Base-by-base conservation (phyloP, 30 jellyfish, hydroid and myxozoan species). In the Euphysa ruthae region DNA sequence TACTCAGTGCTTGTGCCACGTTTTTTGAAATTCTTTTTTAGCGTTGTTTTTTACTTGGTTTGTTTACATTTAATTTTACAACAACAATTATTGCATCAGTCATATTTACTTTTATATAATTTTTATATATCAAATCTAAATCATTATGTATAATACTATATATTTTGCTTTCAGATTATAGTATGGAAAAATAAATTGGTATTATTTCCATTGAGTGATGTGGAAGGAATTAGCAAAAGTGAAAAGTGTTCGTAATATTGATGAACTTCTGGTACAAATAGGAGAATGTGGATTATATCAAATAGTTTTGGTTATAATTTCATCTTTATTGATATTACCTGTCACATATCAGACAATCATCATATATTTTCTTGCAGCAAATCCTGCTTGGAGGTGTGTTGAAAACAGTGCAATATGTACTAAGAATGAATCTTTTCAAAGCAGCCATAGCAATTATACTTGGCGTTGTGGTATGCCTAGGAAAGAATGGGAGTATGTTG, bases 221-320 rank as follows among this genome's bases (percentile, higher is more conserved):
- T n/a, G n/a, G n/a, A n/a, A n/a, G n/a, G n/a, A n/a, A 10, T 4
- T 46, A 46, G 10, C 10, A 2, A 31, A 63, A 63, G 49, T 68
- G 75, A 33, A 35, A 24, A 50, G 22, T 10, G 55, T 68, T 10
- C 25, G 14, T 12, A 22, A 34, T 23, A 71, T 90, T 31, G 98
- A 90, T 32, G 74, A 81, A 32, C 73, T 78, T 28, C 62, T 90
- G 35, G 93, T 88, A 4, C 43, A 81, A 16, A 70, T 90, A 42
- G 98, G 98, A n/a, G 98, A 90, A 43, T 63, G 81, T 69, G 95
- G 95, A 15, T 61, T 74, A 34, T 79, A 51, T 64, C 98, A 90
- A 74, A 75, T 90, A 8, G 46, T 90, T 22, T 58, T 81, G 28
- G 82, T 82, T 35, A 30, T 46, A 8, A 79, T 80, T 8, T 76